Base-by-base conservation (phyloP, 2,888 invertebrate species). In the Lysandra coridon region DNA sequence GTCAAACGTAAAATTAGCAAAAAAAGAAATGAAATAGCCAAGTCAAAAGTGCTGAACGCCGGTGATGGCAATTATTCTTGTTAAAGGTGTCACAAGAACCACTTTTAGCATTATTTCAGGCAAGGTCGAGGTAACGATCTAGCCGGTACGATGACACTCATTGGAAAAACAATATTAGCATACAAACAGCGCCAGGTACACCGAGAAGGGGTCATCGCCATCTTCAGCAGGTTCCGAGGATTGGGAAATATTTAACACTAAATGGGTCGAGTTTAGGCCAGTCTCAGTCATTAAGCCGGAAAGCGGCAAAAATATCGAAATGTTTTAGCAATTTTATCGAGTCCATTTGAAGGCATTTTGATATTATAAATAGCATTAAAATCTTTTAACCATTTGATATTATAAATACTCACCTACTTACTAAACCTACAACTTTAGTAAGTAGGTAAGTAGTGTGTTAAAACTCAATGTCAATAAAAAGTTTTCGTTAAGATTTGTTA, bases 111-210 rank as follows among this genome's bases (percentile, higher is more conserved):
- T 76, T 57, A 53, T 78, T 80, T 79, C 82, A 81, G 73, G n/a
- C 76, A 80, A 79, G 81, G 81, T 81, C 83, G 84, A 49, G 30
- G 14, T 87, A 90, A 89, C 86, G 87, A 82, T 84, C 83, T 88
- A 87, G 89, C 81, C 78, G 82, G 84, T 88, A 87, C 93, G 84
- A 90, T 93, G 94, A 93, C 93, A 88, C 87, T 86, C 85, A 86
- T 85, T 84, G 83, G 85, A 87, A 89, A 91, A 91, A 89, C 87
- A 86, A 87, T 85, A 92, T 93, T 93, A 90, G 90, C 92, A 93
- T 93, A 93, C 87, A 90, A 86, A 86, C 90, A 87, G 83, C 87
- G 85, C 87, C 94, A 94, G 94, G 94, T 93, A 93, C 91, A 85
- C 84, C 84, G 82, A 82, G 83, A 83, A 80, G 90, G 88, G 94